Evolutionary conservation across 2,113 vertebrate species (phyloP), one percentile per base, ranked within the genome.

Genomic region (Burhinus oedicnemus): DNA sequence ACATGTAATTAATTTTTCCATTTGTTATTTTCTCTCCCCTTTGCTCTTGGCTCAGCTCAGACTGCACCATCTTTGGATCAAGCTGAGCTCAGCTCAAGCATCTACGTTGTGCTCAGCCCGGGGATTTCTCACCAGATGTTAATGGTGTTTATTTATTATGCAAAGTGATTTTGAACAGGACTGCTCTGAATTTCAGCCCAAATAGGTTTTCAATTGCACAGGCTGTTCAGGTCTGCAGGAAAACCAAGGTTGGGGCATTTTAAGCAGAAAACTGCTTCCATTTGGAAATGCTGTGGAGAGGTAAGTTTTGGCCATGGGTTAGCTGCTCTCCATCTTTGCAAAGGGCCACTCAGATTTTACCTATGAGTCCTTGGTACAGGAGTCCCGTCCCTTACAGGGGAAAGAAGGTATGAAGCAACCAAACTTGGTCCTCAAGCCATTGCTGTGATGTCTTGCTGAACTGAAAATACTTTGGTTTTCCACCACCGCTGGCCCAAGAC

Each of bases 1-100:
- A 66, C 21, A 47, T 55, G 60, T 75, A 92, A 93, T 89, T 96
- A 89, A 87, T 89, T 96, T 95, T 97, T 93, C 86, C 92, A 92
- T 89, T 90, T 96, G 68, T 81, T 90, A 87, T 84, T 90, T 93
- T 94, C 65, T 82, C 25, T 9, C 32, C 22, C 7, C 11, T 91
- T 86, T 42, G 42, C 58, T 40, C 71, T 95, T 94, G 93, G 86
- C 92, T 92, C 76, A 75, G 76, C 55, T 92, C 40, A 26, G 51
- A 5, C 65, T 84, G 55, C 64, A 90, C 71, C 6, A 1, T 74
- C 58, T 83, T 61, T 25, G 87, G 57, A 47, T 93, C 70, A 52
- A 87, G 84, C 85, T 87, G 83, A 87, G 79, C 82, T 89, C 87
- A 51, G 69, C 52, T 80, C 34, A 0, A 74, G 71, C 62, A 80